Evolutionary conservation across 2,113 vertebrate genomes (phyloP), one percentile per base, ranked within the genome.

Genomic region (Anoura caudifer): DNA sequence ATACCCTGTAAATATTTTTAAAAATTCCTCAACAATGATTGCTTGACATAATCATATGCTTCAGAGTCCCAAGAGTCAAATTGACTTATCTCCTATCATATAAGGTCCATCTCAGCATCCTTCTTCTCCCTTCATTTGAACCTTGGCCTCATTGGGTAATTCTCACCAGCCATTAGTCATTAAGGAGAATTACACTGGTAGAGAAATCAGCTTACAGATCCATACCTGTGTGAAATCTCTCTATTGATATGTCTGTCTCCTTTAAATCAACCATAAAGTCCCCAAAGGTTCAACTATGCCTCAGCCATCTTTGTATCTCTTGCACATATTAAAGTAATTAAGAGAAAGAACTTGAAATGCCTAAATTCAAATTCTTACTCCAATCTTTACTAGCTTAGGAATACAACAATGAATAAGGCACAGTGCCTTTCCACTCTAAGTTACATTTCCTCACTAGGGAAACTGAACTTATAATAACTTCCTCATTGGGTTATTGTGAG

Each of bases 391-490:
- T 76, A 36, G 56, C 16, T 84, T 92, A 90, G 70, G 19, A 61
- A 80, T 24, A 61, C 8, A 47, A 67, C 72, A 87, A 28, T 19
- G 65, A 92, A 88, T 41, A 91, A 82, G 19, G 77, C 61, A 69
- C 24, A 47, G 13, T 0, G 0, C 20, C 20, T 11, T 83, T 69
- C 20, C 83, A 63, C 13, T 50, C 28, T 22, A 65, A 72, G 90
- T 45, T 50, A 4, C 52, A 79, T 63, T 89, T 96, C 72, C 73
- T 96, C 81, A 77, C 72, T 84, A 75, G 54, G 73, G 85, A 95
- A 97, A 75, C 52, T n/a, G 79, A 95, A 54, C 43, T 69, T 59
- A 75, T 50, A 89, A 79, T 76, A 92, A 86, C 77, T 94, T 97
- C n/a, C 47, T 90, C 81, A 38, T 54, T 97, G 69, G 87, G 73